phyloP scores from a whole-genome alignment of 2,888 invertebrate species.

The Heteromurus nitidus region DNA sequence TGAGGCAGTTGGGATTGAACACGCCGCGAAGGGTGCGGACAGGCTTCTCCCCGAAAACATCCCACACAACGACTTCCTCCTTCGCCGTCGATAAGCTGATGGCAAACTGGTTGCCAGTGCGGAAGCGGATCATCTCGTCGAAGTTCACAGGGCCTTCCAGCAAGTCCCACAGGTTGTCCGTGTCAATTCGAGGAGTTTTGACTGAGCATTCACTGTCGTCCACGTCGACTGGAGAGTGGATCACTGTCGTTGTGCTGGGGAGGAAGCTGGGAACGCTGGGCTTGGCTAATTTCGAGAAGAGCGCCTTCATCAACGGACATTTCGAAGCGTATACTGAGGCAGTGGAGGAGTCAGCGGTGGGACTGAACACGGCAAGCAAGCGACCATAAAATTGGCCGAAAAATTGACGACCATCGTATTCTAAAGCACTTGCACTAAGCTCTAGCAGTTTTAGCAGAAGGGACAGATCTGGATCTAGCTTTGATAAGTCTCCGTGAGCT shows the following conservation, averaged over 20 bases:
- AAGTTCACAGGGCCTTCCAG: conserved; percentile 75
- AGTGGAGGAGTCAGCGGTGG: conserved; percentile 64
- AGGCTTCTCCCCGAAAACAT: conserved; percentile 80
- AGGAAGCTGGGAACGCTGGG: conserved; percentile 71
- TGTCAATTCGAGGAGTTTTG: conserved; percentile 21
- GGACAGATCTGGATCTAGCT: conserved; percentile 77
- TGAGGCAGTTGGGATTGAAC: conserved; percentile 85
- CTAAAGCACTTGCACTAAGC: conserved; percentile 83
- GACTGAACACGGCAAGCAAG: conserved; percentile 75
- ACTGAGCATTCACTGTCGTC: conserved; percentile 41
- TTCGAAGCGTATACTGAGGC: no score
- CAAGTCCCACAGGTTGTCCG: conserved; percentile 62
- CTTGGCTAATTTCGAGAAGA: conserved; percentile 70
- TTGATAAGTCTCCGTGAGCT: conserved; percentile 68
- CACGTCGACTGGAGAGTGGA: conserved; percentile 61
- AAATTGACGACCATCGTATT: conserved; percentile 89
- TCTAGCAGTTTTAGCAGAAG: conserved; percentile 83
- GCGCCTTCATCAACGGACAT: conserved; percentile 71
- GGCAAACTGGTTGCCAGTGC: conserved; percentile 83
- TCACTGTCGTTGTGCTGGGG: conserved; percentile 66
- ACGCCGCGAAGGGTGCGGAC: conserved; percentile 85
- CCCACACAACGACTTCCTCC: conserved; percentile 89
- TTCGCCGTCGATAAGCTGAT: conserved; percentile 84
- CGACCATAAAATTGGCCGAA: conserved; percentile 82
- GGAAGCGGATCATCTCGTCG: conserved; percentile 81